Base-by-base conservation (phyloP, 2,888 invertebrate genomes). In the Ryuthela nishihirai region DNA sequence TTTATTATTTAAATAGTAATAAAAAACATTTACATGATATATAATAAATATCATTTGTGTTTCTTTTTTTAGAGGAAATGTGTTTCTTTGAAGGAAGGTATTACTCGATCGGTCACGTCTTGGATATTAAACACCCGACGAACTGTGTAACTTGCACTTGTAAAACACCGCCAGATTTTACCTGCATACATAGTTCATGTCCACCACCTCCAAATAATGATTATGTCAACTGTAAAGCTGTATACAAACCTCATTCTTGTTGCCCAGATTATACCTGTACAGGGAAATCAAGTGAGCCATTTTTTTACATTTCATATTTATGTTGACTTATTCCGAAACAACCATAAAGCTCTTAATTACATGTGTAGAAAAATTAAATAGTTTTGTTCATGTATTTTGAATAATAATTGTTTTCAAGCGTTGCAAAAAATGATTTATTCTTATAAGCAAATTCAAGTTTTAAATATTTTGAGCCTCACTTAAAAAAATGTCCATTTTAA, bases 131-230 rank as follows among this genome's bases (percentile, higher is more conserved):
- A 15, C 59, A 63, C n/a, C 54, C 59, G 4, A 55, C 61, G 7
- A 53, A 56, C 17, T 65, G 65, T 34, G 62, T 64, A n/a, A 62
- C 62, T 9, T 65, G 65, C 50, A 61, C 55, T 3, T 65, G 65
- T 48, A 50, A 44, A 20, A 59, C 54, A 0, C 65, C 65, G 1
- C 65, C 65, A 3, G 65, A 65, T 34, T 60, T 65, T 29, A 62
- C 64, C 4, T 65, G 65, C 48, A 52, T 65, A 7, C 65, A 65
- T 32, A 45, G 54, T n/a, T 50, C 61, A 15, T 65, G 65, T 42
- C 62, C 65, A 0, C 47, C 61, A 0, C 65, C 65, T 6, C 63
- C 63, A 1, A 55, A 60, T 40, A 52, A 52, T 26, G 63, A 63
- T 26, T 63, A 63, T 39, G 36, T 36, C 9, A 46, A 63, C 41